These are phyloP conservation scores for Copidosoma floridanum DNA, from an alignment of 1,140 invertebrate genomes.

Conservation along the genomic window DNA sequence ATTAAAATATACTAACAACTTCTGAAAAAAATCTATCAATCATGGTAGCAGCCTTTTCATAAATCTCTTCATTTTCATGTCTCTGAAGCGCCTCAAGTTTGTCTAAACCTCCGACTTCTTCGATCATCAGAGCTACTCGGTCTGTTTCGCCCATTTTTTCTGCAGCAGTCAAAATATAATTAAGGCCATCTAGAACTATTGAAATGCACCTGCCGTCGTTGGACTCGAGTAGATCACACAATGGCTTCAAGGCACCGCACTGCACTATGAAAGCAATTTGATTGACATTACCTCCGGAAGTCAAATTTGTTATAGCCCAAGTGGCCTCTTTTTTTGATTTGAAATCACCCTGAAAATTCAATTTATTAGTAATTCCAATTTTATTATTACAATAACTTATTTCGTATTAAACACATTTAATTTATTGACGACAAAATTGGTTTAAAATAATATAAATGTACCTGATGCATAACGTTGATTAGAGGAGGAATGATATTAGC, in stretches of 20 bases:
- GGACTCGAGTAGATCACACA: slow-evolving; percentile 57
- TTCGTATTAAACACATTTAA: not conserved
- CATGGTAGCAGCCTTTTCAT: slow-evolving; percentile 77
- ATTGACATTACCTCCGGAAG: slow-evolving; percentile 68
- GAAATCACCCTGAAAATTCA: slow-evolving; percentile 66
- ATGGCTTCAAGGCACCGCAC: slow-evolving; percentile 53
- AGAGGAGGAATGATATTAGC: slow-evolving; percentile 67
- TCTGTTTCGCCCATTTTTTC: slow-evolving; percentile 57
- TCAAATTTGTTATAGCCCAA: slow-evolving; percentile 81
- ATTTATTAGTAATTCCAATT: too few relatives aligned
- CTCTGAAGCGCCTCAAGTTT: slow-evolving; percentile 73
- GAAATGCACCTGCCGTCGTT: slow-evolving; percentile 62
- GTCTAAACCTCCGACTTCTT: slow-evolving; percentile 70
- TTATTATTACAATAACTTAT: slow-evolving; percentile 11
- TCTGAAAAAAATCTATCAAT: slow-evolving; percentile 81
- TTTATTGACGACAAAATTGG: slow-evolving; percentile 11
- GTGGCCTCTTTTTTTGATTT: slow-evolving; percentile 79
- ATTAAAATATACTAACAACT: slow-evolving; percentile 45
- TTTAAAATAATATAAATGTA: too few relatives aligned
- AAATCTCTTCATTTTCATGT: slow-evolving; percentile 78
- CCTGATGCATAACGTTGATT: slow-evolving; percentile 69
- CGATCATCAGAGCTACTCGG: slow-evolving; percentile 59
- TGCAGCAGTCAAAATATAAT: slow-evolving; percentile 63
- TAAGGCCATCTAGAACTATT: slow-evolving; percentile 66
- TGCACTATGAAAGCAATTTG: slow-evolving; percentile 69